A percentile compares a stretch with the other conserved stretches of the same genome.
Conservation (phyloP, 2,797 vertebrate genomes). For the Characodon lateralis region DNA sequence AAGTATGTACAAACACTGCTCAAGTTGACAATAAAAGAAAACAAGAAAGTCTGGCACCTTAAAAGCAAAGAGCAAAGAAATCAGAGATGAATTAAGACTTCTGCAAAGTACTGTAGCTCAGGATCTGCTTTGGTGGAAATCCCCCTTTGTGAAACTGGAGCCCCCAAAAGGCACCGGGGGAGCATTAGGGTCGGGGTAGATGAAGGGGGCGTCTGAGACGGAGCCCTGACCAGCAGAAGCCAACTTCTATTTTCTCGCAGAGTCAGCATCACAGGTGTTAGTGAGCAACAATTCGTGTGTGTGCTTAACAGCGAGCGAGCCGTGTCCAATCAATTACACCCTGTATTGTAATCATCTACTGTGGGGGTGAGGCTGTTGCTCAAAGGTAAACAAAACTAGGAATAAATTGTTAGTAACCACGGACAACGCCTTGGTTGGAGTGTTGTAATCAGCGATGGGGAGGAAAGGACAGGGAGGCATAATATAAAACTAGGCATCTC, state of each 20-base stretch:
- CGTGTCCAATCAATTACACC: slow-evolving; percentile 71
- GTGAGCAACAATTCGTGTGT: slow-evolving; percentile 54
- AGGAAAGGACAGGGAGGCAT: slow-evolving; percentile 12
- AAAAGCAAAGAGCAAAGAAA: not conserved
- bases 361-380: slow-evolving; percentile 41
- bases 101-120: not conserved
- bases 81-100: not conserved
- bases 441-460: slow-evolving; percentile 8
- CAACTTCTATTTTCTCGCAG: slow-evolving; percentile 58
- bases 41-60: not conserved
- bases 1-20: too few relatives aligned
- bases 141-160: slow-evolving; percentile 71
- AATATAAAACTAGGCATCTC: slow-evolving; percentile 35
- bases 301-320: slow-evolving; percentile 30
- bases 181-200: not conserved
- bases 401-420: slow-evolving; percentile 35
- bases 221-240: slow-evolving; percentile 37
- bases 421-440: slow-evolving; percentile 16
- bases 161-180: slow-evolving; percentile 31
- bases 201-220: slow-evolving; percentile 26
- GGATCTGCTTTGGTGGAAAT: slow-evolving; percentile 1
- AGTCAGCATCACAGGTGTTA: slow-evolving; percentile 71
- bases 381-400: slow-evolving; percentile 61
- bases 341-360: slow-evolving; percentile 72
- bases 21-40: not conserved